Evolutionary conservation across 2,888 invertebrate genomes (phyloP).

Genomic region (Thymelicus acteon): DNA sequence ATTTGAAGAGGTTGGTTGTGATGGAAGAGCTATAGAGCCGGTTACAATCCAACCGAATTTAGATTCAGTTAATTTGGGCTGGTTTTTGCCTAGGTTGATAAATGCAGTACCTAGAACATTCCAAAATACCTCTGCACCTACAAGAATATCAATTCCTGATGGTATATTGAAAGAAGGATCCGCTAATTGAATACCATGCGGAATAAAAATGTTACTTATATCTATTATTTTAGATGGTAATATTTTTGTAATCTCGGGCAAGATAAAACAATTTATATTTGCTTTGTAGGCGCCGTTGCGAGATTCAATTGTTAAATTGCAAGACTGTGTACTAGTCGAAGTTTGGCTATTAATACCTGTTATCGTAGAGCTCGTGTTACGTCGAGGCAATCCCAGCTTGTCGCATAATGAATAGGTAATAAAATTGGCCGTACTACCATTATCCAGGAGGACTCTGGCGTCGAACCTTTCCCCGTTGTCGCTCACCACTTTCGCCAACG

Average conservation of each 20-base stretch:
- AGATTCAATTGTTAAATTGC: too few species aligned
- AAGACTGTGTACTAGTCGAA: too few species aligned
- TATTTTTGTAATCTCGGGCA: too few species aligned
- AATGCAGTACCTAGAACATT: conserved; percentile 29
- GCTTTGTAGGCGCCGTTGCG: too few species aligned
- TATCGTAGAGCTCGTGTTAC: conserved; percentile 35
- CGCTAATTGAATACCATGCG: too few species aligned
- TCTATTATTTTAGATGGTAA: too few species aligned
- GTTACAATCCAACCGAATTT: conserved; percentile 17
- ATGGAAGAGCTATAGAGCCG: not conserved
- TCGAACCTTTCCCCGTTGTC: not conserved
- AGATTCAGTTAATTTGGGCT: not conserved
- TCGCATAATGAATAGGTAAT: conserved; percentile 34
- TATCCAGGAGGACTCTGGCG: conserved; percentile 14
- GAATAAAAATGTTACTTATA: too few species aligned
- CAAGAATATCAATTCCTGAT: too few species aligned
- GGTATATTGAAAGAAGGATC: too few species aligned
- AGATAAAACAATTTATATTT: too few species aligned
- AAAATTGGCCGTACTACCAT: conserved; percentile 41
- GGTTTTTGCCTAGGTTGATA: conserved; percentile 8
- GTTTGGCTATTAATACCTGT: conserved; percentile 39
- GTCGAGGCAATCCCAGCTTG: conserved; percentile 37
- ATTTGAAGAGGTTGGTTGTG: not conserved
- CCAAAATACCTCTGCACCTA: conserved; percentile 40
- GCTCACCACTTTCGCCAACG: conserved; percentile 39